Base-by-base conservation (phyloP, 1,140 invertebrate genomes). In the Aphaenogaster rudis region DNA sequence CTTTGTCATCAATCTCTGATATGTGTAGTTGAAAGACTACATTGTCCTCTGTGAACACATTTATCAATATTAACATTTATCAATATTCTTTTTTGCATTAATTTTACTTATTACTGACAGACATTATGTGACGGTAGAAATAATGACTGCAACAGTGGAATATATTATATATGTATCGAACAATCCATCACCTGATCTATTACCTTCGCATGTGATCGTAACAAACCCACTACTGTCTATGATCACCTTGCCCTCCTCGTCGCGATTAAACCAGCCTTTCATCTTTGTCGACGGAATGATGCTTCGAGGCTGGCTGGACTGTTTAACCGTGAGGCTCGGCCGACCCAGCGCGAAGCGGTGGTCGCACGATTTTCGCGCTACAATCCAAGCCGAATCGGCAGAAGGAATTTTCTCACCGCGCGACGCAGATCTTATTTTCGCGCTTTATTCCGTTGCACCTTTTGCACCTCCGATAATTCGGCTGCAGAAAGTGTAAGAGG, bases 401-500 rank as follows among this genome's bases (percentile, higher is more conserved):
- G 4, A 52, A 36, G 39, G 13, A 8, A 36, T 13, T 28, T 42
- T 28, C 21, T 15, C 39, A 15, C 28, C 11, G 8, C 11, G 4
- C 13, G 42, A 72, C 54, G 57, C 42, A n/a, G 45, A 48, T 84
- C 69, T 84, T 84, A 84, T 84, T 84, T 81, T 84, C 80, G 80
- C 80, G 80, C 80, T 84, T 82, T 84, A 76, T 76, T 61, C 48
- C 80, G 33, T 74, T 84, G 69, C 80, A 84, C 80, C 69, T 74
- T 84, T 84, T 84, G 69, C 80, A 84, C 80, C 80, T 84, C 33
- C 1, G 17, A 76, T 84, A 84, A 76, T 80, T 71, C 42, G 80
- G 42, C 80, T 61, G 54, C 69, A 84, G 80, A 84, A 84, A 84
- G 80, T 84, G 80, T 84, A 84, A 74, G 42, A 84, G 61, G 67